Percentiles rank a stretch among this genome's conserved stretches.
phyloP scores from a whole-genome alignment of 2,888 invertebrate species.

The Trypoxylon attenuatum region DNA sequence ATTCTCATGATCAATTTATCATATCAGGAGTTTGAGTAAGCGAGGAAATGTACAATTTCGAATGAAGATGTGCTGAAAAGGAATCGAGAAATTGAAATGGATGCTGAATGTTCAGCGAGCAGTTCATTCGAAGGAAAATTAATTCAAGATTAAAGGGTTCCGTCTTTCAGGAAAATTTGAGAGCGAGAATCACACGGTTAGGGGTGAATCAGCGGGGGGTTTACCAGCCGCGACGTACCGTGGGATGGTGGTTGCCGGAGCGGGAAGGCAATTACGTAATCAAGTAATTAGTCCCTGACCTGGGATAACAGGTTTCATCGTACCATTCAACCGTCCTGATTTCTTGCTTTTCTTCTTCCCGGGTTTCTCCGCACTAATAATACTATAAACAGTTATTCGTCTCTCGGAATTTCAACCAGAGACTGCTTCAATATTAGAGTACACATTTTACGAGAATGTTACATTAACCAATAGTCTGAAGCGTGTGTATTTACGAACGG shows the following conservation, averaged over 20 bases:
- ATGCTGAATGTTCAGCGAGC: too few relatives aligned
- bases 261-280: constrained; percentile 71
- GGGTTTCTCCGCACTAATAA: constrained; percentile 25
- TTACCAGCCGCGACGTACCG: constrained; percentile 57
- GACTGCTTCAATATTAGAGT: too few relatives aligned
- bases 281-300: constrained; percentile 73
- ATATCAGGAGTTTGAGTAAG: too few relatives aligned
- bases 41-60: too few relatives aligned
- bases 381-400: too few relatives aligned
- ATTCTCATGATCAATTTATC: too few relatives aligned
- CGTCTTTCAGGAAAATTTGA: constrained; percentile 47
- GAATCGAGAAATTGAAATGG: too few relatives aligned
- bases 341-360: constrained; percentile 37
- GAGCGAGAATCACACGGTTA: constrained; percentile 47
- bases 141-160: constrained; percentile 48
- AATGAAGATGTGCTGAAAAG: too few relatives aligned
- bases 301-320: constrained; percentile 64
- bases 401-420: too few relatives aligned
- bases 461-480: too few relatives aligned
- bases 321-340: constrained; percentile 52
- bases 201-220: constrained; percentile 62
- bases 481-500: too few relatives aligned
- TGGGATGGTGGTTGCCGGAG: constrained; percentile 55
- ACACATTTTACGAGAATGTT: too few relatives aligned
- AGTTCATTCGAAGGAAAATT: constrained; percentile 20